Evolutionary conservation across 1,140 invertebrate genomes (phyloP), one percentile per base, ranked within the genome.

Genomic region (Scaptomyza hsui): DNA sequence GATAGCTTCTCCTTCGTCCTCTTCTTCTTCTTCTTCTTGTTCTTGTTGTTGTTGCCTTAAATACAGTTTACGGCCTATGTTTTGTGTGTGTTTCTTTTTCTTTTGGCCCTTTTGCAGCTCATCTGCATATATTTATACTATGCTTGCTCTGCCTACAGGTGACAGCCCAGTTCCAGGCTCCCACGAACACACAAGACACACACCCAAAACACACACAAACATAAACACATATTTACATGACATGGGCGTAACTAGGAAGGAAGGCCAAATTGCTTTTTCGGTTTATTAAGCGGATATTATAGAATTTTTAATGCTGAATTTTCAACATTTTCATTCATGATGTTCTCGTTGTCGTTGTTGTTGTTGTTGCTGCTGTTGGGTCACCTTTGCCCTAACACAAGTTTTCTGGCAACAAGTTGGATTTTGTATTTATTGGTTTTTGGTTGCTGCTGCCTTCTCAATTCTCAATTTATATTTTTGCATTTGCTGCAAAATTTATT

Each of bases 211-310:
- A 29, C 0, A 9, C 26, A 4, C 0, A 29, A 6, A 29, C 5
- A 26, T 5, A 57, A 15, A 32, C 24, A 32, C 24, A 44, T 15
- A 24, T 32, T 7, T 19, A 45, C 26, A 15, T 63, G 39, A 45
- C 49, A 63, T 16, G 19, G 49, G 18, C 39, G 44, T 51, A 72
- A 75, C 45, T 62, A 44, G 42, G 71, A 63, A 16, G 51, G 61
- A 65, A 63, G n/a, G 51, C 57, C 59, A 35, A 79, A 75, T 79
- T 63, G 72, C 67, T 75, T 75, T 78, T 56, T 75, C 72, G 72
- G 72, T 75, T 75, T 79, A 75, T 79, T 72, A 75, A 72, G 56
- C 71, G 74, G 55, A 72, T 75, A 75, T 79, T 57, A 60, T 64
- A 48, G 51, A 61, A 62, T 62, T 71, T 71, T 62, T 79, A 79